Evolutionary conservation across 2,113 vertebrate genomes (phyloP).

Genomic region (Phyllostomus discolor): DNA sequence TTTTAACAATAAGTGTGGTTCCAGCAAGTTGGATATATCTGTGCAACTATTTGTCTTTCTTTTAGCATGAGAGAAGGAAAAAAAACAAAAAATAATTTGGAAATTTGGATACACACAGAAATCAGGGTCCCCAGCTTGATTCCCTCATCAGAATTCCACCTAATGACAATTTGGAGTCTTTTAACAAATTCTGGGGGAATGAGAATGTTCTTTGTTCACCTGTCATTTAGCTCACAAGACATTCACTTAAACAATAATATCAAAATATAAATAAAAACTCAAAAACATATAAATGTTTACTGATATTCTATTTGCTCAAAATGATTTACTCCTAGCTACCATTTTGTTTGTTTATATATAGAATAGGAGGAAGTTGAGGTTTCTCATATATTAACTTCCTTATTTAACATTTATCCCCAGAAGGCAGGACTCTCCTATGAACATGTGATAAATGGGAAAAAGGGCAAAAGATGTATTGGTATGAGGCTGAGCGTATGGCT

Average conservation of each 20-base stretch:
- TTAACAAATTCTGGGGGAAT: background rate
- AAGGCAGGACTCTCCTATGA: background rate
- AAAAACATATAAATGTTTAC: background rate
- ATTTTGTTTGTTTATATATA: background rate
- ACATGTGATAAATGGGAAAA: slow-evolving; percentile 26
- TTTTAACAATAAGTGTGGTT: background rate
- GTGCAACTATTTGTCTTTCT: background rate
- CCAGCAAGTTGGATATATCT: background rate
- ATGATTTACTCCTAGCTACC: background rate
- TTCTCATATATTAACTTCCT: background rate
- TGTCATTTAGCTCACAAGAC: background rate
- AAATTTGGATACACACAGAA: background rate
- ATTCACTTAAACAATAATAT: background rate
- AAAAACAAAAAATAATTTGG: background rate
- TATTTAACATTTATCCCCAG: background rate
- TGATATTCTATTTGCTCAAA: background rate
- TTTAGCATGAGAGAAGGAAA: background rate
- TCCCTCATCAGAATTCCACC: background rate
- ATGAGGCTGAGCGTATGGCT: background rate
- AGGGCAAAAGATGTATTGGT: background rate
- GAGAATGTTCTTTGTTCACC: background rate
- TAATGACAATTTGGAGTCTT: background rate
- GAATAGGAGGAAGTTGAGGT: background rate
- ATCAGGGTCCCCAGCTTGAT: background rate
- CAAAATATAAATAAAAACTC: background rate